These are phyloP conservation scores for Microcaecilia unicolor DNA, from an alignment of 2,797 vertebrate genomes.

Conservation along the genomic window DNA sequence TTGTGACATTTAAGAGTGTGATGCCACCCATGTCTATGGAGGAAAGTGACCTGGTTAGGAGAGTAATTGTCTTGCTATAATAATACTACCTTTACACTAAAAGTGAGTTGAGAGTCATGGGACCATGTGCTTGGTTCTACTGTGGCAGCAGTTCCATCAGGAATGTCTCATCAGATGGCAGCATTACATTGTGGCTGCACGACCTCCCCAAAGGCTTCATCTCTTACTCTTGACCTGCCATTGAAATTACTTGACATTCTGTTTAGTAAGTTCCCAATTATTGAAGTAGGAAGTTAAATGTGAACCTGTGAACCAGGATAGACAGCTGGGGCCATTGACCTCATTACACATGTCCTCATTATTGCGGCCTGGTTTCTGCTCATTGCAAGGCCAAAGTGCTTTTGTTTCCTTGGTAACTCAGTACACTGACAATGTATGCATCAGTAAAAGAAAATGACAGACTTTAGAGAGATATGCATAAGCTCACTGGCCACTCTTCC, in stretches of 20 bases:
- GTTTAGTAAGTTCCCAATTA: constrained; percentile 19
- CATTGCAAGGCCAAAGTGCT: not conserved
- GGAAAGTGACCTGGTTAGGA: too few species aligned
- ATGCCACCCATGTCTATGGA: too few species aligned
- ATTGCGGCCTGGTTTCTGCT: too few species aligned
- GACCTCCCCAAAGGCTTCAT: not conserved
- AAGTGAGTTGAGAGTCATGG: too few species aligned
- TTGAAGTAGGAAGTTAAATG: constrained; percentile 12
- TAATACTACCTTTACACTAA: not conserved
- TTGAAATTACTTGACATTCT: constrained; percentile 15
- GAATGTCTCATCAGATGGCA: not conserved
- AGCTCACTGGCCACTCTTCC: too few species aligned
- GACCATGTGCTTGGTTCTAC: not conserved
- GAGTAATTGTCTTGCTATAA: not conserved
- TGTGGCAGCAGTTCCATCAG: not conserved
- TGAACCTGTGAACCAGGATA: constrained; percentile 12
- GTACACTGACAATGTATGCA: not conserved
- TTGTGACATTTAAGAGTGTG: too few species aligned
- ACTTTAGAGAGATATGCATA: not conserved
- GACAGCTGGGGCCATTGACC: constrained; percentile 9
- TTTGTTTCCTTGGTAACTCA: constrained; percentile 6
- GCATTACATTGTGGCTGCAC: not conserved
- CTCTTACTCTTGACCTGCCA: constrained; percentile 7
- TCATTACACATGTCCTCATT: constrained; percentile 11
- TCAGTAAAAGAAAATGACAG: not conserved